phyloP scores from a whole-genome alignment of 2,113 vertebrate genomes.

The Catharus fuscescens region DNA sequence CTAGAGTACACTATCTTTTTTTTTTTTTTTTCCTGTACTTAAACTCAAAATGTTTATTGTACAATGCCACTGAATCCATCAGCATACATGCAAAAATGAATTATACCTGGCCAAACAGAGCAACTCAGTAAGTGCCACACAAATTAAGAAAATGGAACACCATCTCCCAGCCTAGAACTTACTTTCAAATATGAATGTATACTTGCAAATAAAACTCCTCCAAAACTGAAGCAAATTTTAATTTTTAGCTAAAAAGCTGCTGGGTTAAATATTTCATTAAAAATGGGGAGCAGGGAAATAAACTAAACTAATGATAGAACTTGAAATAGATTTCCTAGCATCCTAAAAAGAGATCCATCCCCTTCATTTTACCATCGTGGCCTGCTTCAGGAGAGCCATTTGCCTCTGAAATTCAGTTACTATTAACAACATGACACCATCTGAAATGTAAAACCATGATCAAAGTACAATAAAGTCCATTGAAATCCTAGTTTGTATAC shows the following conservation, averaged over 20 bases:
- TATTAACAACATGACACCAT: not conserved
- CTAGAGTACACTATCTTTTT: not conserved
- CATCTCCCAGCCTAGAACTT: not conserved
- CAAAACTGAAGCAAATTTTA: not conserved
- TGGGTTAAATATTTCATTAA: not conserved
- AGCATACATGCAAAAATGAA: not conserved
- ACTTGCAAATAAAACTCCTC: not conserved
- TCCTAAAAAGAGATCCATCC: not conserved
- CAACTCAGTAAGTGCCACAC: not conserved
- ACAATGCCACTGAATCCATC: not conserved
- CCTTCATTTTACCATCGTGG: not conserved
- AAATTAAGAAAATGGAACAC: not conserved
- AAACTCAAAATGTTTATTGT: not conserved
- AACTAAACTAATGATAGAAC: not conserved
- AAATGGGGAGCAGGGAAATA: not conserved
- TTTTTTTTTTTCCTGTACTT: too few relatives aligned
- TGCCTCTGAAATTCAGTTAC: conserved; percentile 21
- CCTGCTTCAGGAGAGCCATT: not conserved
- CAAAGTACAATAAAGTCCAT: conserved; percentile 26
- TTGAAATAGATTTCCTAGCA: not conserved
- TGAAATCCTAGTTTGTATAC: conserved; percentile 5
- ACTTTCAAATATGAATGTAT: not conserved
- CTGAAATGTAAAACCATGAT: not conserved
- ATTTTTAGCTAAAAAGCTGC: not conserved
- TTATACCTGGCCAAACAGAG: not conserved